These are phyloP conservation scores for Rhizoglyphus robini DNA, from an alignment of 1,140 invertebrate species.

Conservation along the genomic window DNA sequence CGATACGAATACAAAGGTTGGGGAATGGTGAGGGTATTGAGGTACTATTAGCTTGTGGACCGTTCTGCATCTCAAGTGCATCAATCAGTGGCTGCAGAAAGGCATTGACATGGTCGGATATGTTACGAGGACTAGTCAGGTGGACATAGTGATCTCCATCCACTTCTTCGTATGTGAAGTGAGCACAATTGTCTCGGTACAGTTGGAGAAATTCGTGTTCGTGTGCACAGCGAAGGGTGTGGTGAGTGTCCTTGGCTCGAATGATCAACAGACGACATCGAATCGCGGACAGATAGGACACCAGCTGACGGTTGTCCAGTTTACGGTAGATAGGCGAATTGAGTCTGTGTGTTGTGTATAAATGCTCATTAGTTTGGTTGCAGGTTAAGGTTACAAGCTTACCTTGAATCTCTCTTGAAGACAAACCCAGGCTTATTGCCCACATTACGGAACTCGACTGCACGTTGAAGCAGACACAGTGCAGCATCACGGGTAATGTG, in stretches of 20 bases:
- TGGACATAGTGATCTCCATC: conserved; percentile 71
- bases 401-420: conserved; percentile 2
- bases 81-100: conserved; percentile 24
- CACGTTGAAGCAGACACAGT: conserved; percentile 5
- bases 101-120: conserved; percentile 37
- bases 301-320: background rate
- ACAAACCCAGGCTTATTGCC: background rate
- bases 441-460: conserved; percentile 1
- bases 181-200: conserved; percentile 23
- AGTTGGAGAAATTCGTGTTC: conserved; percentile 21
- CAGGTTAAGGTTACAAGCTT: no score
- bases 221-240: background rate
- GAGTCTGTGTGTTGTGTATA: no score
- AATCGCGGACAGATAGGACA: conserved; percentile 17
- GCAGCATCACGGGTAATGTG: background rate
- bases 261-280: conserved; percentile 25
- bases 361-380: no score
- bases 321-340: background rate
- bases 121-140: conserved; percentile 54
- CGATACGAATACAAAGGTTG: no score
- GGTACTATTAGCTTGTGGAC: no score
- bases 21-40: no score
- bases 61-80: background rate
- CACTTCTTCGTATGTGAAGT: conserved; percentile 51
- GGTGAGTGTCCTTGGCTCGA: conserved; percentile 16